Conservation (phyloP, 2,797 vertebrate species). For the Linurgus olivaceus region DNA sequence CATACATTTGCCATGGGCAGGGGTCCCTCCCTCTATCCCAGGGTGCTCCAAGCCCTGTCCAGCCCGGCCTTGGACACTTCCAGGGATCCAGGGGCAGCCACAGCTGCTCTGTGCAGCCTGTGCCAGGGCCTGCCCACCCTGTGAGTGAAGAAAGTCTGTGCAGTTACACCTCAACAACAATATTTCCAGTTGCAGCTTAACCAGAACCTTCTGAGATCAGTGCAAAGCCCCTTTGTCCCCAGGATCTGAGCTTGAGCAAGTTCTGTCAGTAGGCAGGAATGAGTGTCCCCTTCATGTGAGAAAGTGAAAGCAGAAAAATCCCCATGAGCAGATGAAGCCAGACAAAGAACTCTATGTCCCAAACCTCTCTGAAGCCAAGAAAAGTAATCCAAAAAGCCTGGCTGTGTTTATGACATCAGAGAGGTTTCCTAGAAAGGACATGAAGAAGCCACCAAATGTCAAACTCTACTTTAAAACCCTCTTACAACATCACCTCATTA, state of each 20-base stretch:
- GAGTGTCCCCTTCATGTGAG: background rate
- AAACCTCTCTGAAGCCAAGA: background rate
- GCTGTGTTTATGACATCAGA: background rate
- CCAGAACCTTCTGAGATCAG: background rate
- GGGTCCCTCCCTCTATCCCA: fast-evolving
- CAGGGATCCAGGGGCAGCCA: background rate
- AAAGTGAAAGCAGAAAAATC: background rate
- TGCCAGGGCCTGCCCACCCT: fast-evolving
- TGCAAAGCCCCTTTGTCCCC: background rate
- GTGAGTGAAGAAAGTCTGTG: too few relatives aligned
- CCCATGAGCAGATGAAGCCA: background rate
- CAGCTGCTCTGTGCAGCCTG: background rate
- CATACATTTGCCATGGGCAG: background rate
- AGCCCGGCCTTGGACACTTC: fast-evolving
- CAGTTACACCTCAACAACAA: background rate
- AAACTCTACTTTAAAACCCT: background rate
- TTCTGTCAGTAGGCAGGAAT: background rate
- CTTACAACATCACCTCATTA: background rate
- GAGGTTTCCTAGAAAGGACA: background rate
- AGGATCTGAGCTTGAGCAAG: background rate
- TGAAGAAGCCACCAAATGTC: background rate
- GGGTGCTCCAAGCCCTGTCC: fast-evolving
- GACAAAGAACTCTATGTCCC: background rate
- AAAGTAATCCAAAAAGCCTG: background rate
- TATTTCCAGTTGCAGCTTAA: background rate